Percentiles rank a stretch among this genome's conserved stretches.
Evolutionary conservation across 2,888 invertebrate genomes (phyloP).

Genomic region (Baccha elongata): DNA sequence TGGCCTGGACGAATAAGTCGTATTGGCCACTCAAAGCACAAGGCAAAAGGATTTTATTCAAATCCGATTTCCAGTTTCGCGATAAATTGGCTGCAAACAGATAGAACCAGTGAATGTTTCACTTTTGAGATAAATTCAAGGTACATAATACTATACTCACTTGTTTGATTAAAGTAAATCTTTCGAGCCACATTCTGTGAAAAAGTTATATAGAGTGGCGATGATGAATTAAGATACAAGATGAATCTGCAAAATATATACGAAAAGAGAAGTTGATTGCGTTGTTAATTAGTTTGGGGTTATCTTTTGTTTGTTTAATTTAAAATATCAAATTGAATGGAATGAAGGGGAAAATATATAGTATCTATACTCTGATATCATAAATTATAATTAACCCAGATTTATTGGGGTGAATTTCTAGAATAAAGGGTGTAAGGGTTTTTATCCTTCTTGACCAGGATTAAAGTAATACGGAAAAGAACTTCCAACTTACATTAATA

Average conservation of each 20-base stretch:
- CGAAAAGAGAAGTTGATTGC: constrained; percentile 22
- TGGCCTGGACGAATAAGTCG: constrained; percentile 80
- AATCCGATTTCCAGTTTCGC: constrained; percentile 76
- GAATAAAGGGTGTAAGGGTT: neutral
- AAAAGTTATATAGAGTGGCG: constrained; percentile 80
- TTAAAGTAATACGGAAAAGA: neutral
- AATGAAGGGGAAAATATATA: constrained; percentile 6
- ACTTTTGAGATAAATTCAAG: neutral
- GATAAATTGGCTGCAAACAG: constrained; percentile 78
- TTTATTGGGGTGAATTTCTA: constrained; percentile 1
- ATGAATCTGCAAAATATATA: constrained; percentile 79
- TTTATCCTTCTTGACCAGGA: neutral
- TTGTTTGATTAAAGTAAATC: constrained; percentile 81
- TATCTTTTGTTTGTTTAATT: too few species aligned
- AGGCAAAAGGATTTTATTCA: constrained; percentile 78
- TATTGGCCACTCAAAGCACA: constrained; percentile 81
- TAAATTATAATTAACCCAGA: constrained; percentile 17
- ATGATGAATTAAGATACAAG: constrained; percentile 79
- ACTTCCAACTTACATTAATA: too few species aligned
- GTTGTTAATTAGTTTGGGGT: constrained; percentile 30
- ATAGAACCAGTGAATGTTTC: neutral
- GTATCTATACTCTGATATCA: too few species aligned
- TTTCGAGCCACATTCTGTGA: constrained; percentile 80
- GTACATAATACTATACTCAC: constrained; percentile 75
- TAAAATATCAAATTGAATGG: constrained; percentile 27